Base-by-base conservation (phyloP, 2,113 vertebrate species). In the Puntigrus tetrazona region DNA sequence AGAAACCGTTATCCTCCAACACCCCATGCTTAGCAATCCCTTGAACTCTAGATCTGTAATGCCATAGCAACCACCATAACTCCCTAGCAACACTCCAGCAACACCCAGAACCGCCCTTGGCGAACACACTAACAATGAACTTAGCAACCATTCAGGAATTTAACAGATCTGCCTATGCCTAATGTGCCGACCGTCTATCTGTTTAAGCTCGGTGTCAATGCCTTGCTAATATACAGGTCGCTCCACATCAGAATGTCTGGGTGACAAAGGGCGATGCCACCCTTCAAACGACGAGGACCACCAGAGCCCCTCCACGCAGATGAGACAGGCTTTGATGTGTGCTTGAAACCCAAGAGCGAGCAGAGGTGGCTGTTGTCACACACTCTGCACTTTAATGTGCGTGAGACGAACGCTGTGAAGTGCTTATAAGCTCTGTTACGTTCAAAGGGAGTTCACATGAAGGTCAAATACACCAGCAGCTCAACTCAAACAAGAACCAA, bases 371-470 rank as follows among this genome's bases (percentile, higher is more conserved):
- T 41, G 76, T 10, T 43, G 55, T 43, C 77, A 61, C 55, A 78
- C 55, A 41, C 36, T 38, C 55, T 27, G 34, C 55, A 43, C 77
- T 79, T 63, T 79, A 79, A 79, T 79, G 55, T 43, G 22, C 61
- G 55, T 61, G 55, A 43, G 55, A 61, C 3, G 29, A 78, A 59
- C 34, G 38, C 76, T 59, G 76, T 78, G 77, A 79, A 79, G 55
- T 63, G 55, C n/a, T 79, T 13, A n/a, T n/a, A 63, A 61, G 36
- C 77, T 78, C 55, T 79, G 55, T 9, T 20, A 3, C 0, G 5
- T 79, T 79, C n/a, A 79, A 63, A 79, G 14, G 55, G 55, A 61
- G 55, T 79, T 79, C 77, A 41, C 34, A 63, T 63, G 10, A 78
- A 43, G 52, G 76, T 78, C 76, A 78, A 16, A 57, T 47, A 34